These are phyloP conservation scores for Dasyprocta punctata DNA, from an alignment of 2,113 vertebrate genomes.

Conservation along the genomic window DNA sequence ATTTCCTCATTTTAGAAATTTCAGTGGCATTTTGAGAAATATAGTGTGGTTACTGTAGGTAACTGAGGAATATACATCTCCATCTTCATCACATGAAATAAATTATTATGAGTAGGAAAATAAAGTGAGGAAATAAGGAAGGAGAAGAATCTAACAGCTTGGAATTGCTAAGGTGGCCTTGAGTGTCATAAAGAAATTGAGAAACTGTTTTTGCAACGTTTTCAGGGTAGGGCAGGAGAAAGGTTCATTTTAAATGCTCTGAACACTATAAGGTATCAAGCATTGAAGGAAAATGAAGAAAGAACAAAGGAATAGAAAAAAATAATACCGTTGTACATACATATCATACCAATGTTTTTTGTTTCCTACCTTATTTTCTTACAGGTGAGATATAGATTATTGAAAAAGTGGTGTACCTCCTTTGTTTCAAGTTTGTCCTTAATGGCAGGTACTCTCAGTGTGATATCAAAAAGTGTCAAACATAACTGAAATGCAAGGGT, in stretches of 20 bases:
- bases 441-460: not conserved
- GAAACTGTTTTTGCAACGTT: not conserved
- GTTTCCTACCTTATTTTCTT: not conserved
- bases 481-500: not conserved
- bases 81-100: not conserved
- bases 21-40: not conserved
- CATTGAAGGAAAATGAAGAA: slow-evolving; percentile 5
- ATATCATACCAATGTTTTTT: not conserved
- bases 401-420: not conserved
- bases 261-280: not conserved
- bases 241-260: slow-evolving; percentile 24
- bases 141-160: not conserved
- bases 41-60: not conserved
- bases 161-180: not conserved
- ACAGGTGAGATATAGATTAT: not conserved
- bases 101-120: not conserved
- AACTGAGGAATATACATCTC: not conserved
- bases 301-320: not conserved
- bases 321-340: not conserved
- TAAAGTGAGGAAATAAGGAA: slow-evolving; percentile 19
- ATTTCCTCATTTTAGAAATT: not conserved
- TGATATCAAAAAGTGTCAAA: not conserved
- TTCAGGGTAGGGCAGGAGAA: not conserved
- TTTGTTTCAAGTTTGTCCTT: not conserved
- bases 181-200: not conserved